phyloP scores from a whole-genome alignment of 2,888 invertebrate species.

The Spilosoma lubricipeda region DNA sequence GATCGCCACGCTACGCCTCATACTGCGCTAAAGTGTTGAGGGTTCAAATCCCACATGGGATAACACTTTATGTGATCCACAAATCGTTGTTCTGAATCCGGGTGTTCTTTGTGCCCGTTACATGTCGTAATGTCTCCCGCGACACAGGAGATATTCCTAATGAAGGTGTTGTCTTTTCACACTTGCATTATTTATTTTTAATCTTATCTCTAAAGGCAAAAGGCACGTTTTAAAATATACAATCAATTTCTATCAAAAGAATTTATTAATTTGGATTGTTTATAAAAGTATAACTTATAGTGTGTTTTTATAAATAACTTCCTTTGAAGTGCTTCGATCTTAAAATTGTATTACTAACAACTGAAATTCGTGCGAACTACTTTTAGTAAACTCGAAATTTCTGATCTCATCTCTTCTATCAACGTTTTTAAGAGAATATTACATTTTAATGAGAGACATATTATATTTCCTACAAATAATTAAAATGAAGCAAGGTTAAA shows the following conservation, averaged over 20 bases:
- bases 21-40: too few relatives aligned
- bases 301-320: neutral
- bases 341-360: neutral
- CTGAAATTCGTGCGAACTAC: neutral
- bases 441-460: constrained; percentile 5
- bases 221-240: neutral
- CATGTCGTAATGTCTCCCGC: too few relatives aligned
- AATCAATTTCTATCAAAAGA: neutral
- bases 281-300: neutral
- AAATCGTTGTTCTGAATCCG: too few relatives aligned
- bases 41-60: too few relatives aligned
- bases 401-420: neutral
- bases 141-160: too few relatives aligned
- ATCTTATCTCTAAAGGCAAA: neutral
- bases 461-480: neutral
- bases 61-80: too few relatives aligned
- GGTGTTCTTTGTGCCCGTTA: too few relatives aligned
- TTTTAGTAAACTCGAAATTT: neutral
- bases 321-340: neutral
- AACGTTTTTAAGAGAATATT: neutral
- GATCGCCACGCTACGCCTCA: too few relatives aligned
- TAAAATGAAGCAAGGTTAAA: neutral
- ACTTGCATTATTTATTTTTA: too few relatives aligned
- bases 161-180: too few relatives aligned
- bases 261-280: neutral